Evolutionary conservation across 2,113 vertebrate genomes (phyloP).

Genomic region (Sprattus sprattus): DNA sequence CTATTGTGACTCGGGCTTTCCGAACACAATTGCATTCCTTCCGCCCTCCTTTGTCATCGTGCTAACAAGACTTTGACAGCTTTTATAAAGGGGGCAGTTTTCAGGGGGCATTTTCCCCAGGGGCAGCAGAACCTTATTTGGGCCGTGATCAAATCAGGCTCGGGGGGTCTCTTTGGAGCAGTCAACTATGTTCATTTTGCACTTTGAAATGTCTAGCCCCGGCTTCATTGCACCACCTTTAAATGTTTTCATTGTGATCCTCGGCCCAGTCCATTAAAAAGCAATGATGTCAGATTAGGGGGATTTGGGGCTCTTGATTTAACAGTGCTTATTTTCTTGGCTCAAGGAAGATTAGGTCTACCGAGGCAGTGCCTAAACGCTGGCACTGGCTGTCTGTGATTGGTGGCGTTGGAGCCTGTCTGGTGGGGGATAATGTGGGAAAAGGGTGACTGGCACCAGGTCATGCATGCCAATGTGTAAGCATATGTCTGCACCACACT

Average conservation of each 20-base stretch:
- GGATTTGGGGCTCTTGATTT: constrained; percentile 45
- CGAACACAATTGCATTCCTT: constrained; percentile 1
- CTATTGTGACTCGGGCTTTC: background rate
- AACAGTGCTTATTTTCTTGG: constrained; percentile 55
- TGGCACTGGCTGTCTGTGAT: constrained; percentile 45
- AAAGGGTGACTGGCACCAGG: constrained; percentile 24
- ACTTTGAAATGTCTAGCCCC: constrained; percentile 54
- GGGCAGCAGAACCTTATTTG: constrained; percentile 52
- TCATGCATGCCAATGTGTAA: constrained; percentile 35
- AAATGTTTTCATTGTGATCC: constrained; percentile 53
- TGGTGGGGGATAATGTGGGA: constrained; percentile 24
- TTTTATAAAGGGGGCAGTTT: constrained; percentile 52
- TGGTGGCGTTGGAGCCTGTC: background rate
- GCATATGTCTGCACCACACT: background rate
- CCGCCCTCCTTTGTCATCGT: background rate
- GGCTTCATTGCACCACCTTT: constrained; percentile 56
- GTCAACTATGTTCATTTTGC: constrained; percentile 52
- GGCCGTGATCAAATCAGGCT: constrained; percentile 46
- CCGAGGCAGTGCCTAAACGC: constrained; percentile 46
- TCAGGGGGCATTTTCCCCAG: background rate
- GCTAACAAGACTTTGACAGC: constrained; percentile 42
- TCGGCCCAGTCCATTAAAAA: constrained; percentile 57
- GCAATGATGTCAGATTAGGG: constrained; percentile 57
- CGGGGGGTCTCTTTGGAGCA: constrained; percentile 23
- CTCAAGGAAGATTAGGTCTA: constrained; percentile 60